Base-by-base conservation (phyloP, 2,888 invertebrate species). In the Callyntrura guangdongensis region DNA sequence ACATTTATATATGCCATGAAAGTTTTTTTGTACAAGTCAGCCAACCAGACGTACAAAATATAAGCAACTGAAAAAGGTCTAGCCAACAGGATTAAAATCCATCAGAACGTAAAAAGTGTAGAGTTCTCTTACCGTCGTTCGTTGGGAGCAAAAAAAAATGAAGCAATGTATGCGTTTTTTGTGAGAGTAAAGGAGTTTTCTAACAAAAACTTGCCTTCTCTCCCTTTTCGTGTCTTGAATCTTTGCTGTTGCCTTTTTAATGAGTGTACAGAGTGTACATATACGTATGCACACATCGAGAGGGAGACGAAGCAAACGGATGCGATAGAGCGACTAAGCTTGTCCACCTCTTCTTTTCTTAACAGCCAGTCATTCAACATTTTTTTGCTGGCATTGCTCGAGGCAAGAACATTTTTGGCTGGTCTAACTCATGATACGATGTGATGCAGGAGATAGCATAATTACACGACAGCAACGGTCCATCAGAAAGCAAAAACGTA, bases 311-410 rank as follows among this genome's bases (percentile, higher is more conserved):
- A 67, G 14, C 22, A 67, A 79, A 61, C 67, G 77, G 79, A 74
- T 86, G 79, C 61, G 22, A 45, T 53, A 14, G 14, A 47, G 64
- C 14, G 53, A 74, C 12, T 36, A n/a, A 56, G 67, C 20, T 17
- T 87, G 87, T 81, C 87, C 81, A 69, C 87, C 87, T 81, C 81
- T 87, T 67, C 47, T 59, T 27, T 81, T 81, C 56, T 69, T 67
- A 67, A 36, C 81, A 87, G 87, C 87, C 87, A 87, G 87, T 87
- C 81, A 81, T 61, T 69, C 81, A 81, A 87, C 87, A 87, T 87
- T 87, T 87, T 86, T 87, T 87, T 67, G 47, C 64, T 67, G 8
- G 49, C 53, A 67, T 56, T 56, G 87, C 87, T 79, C 67, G 27
- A 69, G 87, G 87, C 79, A 64, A 45, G 47, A 47, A 53, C 17